Conservation (phyloP, 2,888 invertebrate genomes). For the Aethes cnicana region DNA sequence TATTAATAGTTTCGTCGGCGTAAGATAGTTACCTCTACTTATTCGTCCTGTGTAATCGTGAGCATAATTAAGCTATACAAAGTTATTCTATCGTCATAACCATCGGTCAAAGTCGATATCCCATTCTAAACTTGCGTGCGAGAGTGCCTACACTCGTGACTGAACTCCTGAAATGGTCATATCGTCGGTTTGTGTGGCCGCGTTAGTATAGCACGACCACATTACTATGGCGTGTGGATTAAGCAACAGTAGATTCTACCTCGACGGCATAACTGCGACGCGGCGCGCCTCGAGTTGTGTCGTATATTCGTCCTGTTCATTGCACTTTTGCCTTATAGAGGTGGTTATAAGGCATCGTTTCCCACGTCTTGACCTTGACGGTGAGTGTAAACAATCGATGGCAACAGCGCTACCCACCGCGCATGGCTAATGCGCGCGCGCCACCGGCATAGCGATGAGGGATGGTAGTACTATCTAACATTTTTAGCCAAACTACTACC, state of each 20-base stretch:
- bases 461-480: constrained; percentile 50
- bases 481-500: constrained; percentile 56
- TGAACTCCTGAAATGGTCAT: constrained; percentile 72
- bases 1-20: constrained; percentile 57
- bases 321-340: constrained; percentile 43
- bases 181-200: constrained; percentile 64
- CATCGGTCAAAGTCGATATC: constrained; percentile 73
- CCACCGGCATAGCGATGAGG: constrained; percentile 71
- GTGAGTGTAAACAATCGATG: constrained; percentile 71
- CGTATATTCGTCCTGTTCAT: constrained; percentile 30
- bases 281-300: too few species aligned
- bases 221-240: too few species aligned
- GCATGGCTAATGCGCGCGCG: constrained; percentile 72
- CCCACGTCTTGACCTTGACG: constrained; percentile 49
- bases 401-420: constrained; percentile 58
- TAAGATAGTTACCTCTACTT: constrained; percentile 40
- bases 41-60: constrained; percentile 68
- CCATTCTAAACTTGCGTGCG: constrained; percentile 64
- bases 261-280: too few species aligned
- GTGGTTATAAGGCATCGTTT: constrained; percentile 54
- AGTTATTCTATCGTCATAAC: constrained; percentile 79
- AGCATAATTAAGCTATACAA: constrained; percentile 77
- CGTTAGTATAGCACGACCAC: too few species aligned
- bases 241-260: too few species aligned
- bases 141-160: constrained; percentile 71